These are phyloP conservation scores for Torymus tubicola DNA, from an alignment of 2,888 invertebrate genomes.

Conservation along the genomic window DNA sequence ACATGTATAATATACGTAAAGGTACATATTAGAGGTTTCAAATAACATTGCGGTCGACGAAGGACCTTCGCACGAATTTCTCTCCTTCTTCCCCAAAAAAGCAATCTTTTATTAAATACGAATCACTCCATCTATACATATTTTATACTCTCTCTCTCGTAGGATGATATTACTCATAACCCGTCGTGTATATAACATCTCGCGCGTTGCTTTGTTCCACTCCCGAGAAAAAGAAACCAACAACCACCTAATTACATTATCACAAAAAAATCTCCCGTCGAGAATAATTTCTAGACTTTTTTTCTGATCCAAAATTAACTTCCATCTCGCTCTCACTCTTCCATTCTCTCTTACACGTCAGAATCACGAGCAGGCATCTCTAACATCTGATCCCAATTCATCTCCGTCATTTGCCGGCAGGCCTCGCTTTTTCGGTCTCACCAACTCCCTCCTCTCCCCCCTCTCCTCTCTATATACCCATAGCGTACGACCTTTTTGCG, in stretches of 20 bases:
- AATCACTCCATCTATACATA: neutral
- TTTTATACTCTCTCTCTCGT: neutral
- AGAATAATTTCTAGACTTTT: conserved; percentile 36
- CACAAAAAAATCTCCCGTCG: conserved; percentile 28
- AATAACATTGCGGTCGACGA: no score
- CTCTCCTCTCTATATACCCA: no score
- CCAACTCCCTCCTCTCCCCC: neutral
- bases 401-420: conserved; percentile 32
- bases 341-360: neutral
- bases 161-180: conserved; percentile 4
- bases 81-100: no score
- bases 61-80: no score
- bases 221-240: neutral
- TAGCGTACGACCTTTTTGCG: no score
- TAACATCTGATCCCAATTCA: conserved; percentile 52
- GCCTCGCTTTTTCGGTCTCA: neutral
- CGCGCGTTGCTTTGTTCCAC: conserved; percentile 5
- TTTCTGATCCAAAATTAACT: conserved; percentile 36
- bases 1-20: no score
- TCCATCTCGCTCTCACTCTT: conserved; percentile 8
- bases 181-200: neutral
- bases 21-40: no score
- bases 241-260: conserved; percentile 37
- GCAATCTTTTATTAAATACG: conserved; percentile 12
- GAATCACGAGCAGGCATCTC: conserved; percentile 24